Percentiles rank a stretch among this genome's conserved stretches.
Conservation (phyloP, 2,888 invertebrate genomes). For the Drosophila atripex region DNA sequence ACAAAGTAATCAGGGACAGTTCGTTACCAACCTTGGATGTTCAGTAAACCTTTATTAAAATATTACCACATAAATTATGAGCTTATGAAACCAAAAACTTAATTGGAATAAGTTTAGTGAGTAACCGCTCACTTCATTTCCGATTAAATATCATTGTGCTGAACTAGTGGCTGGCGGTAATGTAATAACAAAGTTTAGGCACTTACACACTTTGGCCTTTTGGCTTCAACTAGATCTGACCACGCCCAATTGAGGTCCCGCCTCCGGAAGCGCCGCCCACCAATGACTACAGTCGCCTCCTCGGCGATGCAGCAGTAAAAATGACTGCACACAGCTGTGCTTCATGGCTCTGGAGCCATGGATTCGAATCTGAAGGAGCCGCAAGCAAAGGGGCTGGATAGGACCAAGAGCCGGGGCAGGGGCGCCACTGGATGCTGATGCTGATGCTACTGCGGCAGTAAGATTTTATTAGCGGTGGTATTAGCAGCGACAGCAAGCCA, state of each 20-base stretch:
- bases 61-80: constrained; percentile 3
- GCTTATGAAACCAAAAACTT: background rate
- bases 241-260: constrained; percentile 20
- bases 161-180: constrained; percentile 23
- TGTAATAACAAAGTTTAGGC: constrained; percentile 27
- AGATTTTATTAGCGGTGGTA: constrained; percentile 80
- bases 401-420: background rate
- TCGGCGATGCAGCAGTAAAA: constrained; percentile 73
- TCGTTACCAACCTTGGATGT: background rate
- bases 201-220: constrained; percentile 34
- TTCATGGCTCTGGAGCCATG: constrained; percentile 68
- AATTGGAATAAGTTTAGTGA: constrained; percentile 15
- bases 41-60: background rate
- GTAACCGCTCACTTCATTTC: constrained; percentile 27
- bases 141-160: constrained; percentile 23
- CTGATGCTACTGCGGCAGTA: constrained; percentile 66
- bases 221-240: constrained; percentile 24
- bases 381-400: background rate
- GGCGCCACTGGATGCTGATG: constrained; percentile 3
- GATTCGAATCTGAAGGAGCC: constrained; percentile 5
- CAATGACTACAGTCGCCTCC: constrained; percentile 2
- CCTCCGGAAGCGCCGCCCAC: constrained; percentile 1
- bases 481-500: constrained; percentile 70
- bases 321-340: constrained; percentile 80
- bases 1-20: background rate